These are phyloP conservation scores for Lepeophtheirus nordmannii DNA, from an alignment of 2,888 invertebrate genomes.

Conservation along the genomic window DNA sequence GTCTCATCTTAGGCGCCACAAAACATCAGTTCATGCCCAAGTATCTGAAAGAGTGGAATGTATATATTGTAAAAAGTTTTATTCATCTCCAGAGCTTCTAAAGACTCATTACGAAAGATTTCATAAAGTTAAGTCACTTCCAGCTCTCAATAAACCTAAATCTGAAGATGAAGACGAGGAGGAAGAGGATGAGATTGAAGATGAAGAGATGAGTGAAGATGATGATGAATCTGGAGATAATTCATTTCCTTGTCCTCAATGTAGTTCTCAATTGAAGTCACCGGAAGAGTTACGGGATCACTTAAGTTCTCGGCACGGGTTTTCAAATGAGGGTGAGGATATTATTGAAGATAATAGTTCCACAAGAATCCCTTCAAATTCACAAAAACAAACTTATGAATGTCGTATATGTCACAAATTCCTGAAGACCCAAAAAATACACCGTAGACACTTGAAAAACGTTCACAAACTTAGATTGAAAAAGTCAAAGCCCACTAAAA, in stretches of 20 bases:
- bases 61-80: not conserved
- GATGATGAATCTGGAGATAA: not conserved
- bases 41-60: not conserved
- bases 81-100: not conserved
- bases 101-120: not conserved
- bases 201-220: not conserved
- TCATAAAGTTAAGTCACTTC: not conserved
- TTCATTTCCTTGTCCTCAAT: not conserved
- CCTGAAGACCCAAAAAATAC: not conserved
- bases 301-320: not conserved
- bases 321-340: not conserved
- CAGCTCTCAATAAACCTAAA: too few relatives aligned
- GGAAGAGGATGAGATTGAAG: not conserved
- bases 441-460: not conserved
- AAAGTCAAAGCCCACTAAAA: not conserved
- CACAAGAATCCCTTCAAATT: not conserved
- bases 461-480: not conserved
- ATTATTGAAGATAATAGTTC: not conserved
- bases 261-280: not conserved
- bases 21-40: not conserved
- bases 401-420: not conserved
- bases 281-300: not conserved
- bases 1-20: not conserved
- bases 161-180: not conserved
- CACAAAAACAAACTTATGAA: not conserved